These are phyloP conservation scores for Tokudaia tokunoshimensis DNA, from an alignment of 2,797 vertebrate genomes.

Conservation along the genomic window DNA sequence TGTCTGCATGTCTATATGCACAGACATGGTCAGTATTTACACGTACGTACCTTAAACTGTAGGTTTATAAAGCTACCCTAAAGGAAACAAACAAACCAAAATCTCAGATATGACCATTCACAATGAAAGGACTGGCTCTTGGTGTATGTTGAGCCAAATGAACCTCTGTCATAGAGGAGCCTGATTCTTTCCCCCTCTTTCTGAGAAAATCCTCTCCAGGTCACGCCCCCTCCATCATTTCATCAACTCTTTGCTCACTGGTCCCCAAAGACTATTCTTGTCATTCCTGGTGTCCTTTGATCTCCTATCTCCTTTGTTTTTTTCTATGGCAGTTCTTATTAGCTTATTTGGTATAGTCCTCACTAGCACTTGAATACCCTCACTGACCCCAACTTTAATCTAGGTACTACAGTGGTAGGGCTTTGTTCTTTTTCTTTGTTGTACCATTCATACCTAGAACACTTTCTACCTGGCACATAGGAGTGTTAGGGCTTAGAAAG, in stretches of 20 bases:
- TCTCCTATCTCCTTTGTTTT: neutral
- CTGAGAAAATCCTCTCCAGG: neutral
- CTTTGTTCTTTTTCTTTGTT: neutral
- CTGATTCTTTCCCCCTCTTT: neutral
- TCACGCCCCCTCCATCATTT: neutral
- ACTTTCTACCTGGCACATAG: neutral
- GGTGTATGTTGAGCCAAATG: neutral
- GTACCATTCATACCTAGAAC: neutral
- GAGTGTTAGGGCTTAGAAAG: neutral
- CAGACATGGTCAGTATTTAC: neutral
- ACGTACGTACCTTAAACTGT: neutral
- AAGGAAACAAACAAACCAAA: conserved; percentile 1
- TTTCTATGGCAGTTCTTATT: neutral
- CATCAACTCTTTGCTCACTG: neutral
- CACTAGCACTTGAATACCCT: no score
- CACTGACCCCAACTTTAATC: neutral
- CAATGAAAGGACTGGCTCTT: neutral
- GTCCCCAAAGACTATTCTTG: neutral
- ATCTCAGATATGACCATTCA: neutral
- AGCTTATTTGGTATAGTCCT: neutral
- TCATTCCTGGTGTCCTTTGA: neutral
- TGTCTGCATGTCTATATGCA: neutral
- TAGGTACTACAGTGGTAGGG: neutral
- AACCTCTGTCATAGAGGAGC: neutral
- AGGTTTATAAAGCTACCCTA: neutral